phyloP scores from a whole-genome alignment of 1,140 invertebrate species.

The Sweltsa coloradensis region DNA sequence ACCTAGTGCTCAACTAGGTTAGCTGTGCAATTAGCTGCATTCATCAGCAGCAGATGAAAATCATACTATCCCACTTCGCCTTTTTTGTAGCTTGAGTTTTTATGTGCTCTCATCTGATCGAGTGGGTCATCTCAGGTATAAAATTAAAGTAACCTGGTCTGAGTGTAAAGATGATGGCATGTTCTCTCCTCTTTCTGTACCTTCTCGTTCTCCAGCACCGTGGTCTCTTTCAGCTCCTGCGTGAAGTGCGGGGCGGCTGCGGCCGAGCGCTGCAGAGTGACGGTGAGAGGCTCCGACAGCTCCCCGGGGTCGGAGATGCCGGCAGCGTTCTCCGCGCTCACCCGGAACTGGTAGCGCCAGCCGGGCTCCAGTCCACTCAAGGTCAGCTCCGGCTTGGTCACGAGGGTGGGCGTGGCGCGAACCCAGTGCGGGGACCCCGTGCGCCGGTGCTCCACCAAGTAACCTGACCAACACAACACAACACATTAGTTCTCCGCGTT shows the following conservation, averaged over 20 bases:
- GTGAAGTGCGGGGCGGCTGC: conserved; percentile 54
- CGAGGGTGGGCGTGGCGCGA: conserved; percentile 53
- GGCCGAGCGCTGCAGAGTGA: conserved; percentile 52
- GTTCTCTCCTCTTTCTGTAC: too few relatives aligned
- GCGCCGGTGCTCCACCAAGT: conserved; percentile 66
- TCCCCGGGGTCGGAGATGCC: conserved; percentile 68
- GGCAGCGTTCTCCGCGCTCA: conserved; percentile 73
- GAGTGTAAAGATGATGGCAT: too few relatives aligned
- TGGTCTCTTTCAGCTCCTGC: conserved; percentile 47
- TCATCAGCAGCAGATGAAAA: too few relatives aligned
- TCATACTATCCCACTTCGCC: too few relatives aligned
- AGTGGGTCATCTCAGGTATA: too few relatives aligned
- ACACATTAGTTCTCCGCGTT: conserved; percentile 66
- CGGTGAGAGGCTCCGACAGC: conserved; percentile 61
- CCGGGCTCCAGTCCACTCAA: conserved; percentile 70
- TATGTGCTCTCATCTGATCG: too few relatives aligned
- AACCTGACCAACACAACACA: conserved; percentile 30
- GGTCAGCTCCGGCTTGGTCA: conserved; percentile 54
- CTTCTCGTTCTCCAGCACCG: conserved; percentile 63
- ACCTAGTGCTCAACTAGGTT: too few relatives aligned
- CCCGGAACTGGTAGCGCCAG: conserved; percentile 79
- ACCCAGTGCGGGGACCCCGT: conserved; percentile 65
- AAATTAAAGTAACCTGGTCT: too few relatives aligned
- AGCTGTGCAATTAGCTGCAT: too few relatives aligned
- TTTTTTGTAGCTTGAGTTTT: too few relatives aligned